Base-by-base conservation (phyloP, 2,888 invertebrate genomes). In the Tanypteryx hageni region DNA sequence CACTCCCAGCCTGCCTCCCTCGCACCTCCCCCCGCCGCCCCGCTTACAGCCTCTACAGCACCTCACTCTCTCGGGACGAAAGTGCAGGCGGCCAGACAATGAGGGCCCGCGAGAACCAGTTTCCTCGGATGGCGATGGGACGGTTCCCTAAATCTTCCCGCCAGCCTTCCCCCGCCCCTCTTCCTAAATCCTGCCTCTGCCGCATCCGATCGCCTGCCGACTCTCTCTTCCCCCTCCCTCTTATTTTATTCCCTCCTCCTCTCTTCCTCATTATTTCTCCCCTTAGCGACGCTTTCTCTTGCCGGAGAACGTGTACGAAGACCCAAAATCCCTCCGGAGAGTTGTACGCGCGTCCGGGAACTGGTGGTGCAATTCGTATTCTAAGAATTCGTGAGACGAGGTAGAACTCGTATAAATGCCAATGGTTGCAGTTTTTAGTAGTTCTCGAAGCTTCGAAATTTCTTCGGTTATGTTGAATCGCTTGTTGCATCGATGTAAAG, bases 41-140 rank as follows among this genome's bases (percentile, higher is more conserved):
- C 8, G 8, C 0, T n/a, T 11, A 44, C 4, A 8, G 9, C 83
- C 27, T 18, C 83, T 57, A 22, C 76, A 56, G 44, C 44, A 16
- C 18, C 83, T 76, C 76, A 10, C 76, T 18, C 76, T 27, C 27
- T 27, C 76, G 22, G 11, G 8, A 76, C 22, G 27, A 44, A 76
- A 27, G 22, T 13, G 11, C 76, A 27, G 22, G 18, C 76, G 22
- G 27, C 27, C 18, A 27, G 13, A 27, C 22, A 76, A 27, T 27
- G 76, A 76, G n/a, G 76, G n/a, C 27, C 76, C 76, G 3, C 22
- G 22, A 76, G 76, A 76, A 76, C 76, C 76, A 76, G 76, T 76
- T 76, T 76, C 9, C 76, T 13, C 22, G 76, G 76, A 76, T 76
- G 22, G 11, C 22, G 76, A 76, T 76, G 22, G 11, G 76, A 76